Evolutionary conservation across 2,888 invertebrate genomes (phyloP).

Genomic region (Podotricha telesiphe): DNA sequence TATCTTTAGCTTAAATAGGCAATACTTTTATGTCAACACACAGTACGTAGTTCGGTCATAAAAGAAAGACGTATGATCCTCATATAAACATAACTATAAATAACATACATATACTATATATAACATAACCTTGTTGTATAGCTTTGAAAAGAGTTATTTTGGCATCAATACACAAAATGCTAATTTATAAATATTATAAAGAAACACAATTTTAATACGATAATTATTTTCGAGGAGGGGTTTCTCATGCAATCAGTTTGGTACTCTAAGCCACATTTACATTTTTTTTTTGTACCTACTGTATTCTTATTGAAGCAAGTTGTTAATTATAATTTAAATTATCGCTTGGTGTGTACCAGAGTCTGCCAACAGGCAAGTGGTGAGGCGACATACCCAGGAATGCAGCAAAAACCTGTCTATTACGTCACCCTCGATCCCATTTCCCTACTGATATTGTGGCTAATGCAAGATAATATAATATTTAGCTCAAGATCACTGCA

Average conservation of each 20-base stretch:
- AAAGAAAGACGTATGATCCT: constrained; percentile 18
- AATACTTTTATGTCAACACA: constrained; percentile 32
- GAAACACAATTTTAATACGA: no score
- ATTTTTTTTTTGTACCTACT: constrained; percentile 13
- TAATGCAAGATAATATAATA: constrained; percentile 32
- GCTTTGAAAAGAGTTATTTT: not conserved
- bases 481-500: constrained; percentile 37
- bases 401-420: constrained; percentile 61
- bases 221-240: not conserved
- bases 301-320: not conserved
- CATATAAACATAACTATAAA: not conserved
- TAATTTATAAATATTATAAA: not conserved
- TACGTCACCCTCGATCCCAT: constrained; percentile 42
- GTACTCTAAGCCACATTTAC: not conserved
- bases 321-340: constrained; percentile 26
- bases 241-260: not conserved
- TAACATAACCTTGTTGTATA: not conserved
- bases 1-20: constrained; percentile 36
- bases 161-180: not conserved
- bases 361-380: constrained; percentile 42
- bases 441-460: constrained; percentile 38
- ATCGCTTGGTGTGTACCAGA: constrained; percentile 29
- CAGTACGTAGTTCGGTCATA: constrained; percentile 18
- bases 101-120: constrained; percentile 6
- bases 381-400: constrained; percentile 56